Conservation (phyloP, 1,140 invertebrate species). For the Micrasema minimum region DNA sequence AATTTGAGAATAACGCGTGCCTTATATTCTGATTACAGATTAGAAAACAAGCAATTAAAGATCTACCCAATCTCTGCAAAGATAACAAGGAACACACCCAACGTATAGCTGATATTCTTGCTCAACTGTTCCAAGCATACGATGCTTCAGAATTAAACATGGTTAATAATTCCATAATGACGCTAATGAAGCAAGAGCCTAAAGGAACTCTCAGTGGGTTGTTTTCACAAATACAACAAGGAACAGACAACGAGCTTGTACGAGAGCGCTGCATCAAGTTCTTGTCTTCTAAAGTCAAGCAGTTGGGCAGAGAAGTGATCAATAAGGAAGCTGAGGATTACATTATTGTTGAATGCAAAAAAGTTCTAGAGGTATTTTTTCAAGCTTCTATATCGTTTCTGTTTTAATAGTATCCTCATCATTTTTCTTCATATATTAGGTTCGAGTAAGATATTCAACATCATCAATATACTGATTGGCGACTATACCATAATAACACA, state of each 20-base stretch:
- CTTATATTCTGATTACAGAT: slow-evolving; percentile 75
- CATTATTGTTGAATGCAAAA: slow-evolving; percentile 87
- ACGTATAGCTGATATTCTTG: slow-evolving; percentile 91
- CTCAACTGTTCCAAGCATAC: slow-evolving; percentile 89
- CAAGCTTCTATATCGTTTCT: neutral
- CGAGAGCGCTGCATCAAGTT: slow-evolving; percentile 92
- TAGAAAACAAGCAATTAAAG: slow-evolving; percentile 95
- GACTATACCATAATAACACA: too few species aligned
- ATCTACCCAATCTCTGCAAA: slow-evolving; percentile 88
- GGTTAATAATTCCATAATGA: slow-evolving; percentile 77
- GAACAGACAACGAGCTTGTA: slow-evolving; percentile 78
- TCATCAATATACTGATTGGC: too few species aligned
- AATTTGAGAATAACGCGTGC: neutral
- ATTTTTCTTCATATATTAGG: too few species aligned
- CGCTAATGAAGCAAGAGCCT: slow-evolving; percentile 70
- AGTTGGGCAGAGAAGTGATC: slow-evolving; percentile 80
- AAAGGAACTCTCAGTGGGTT: slow-evolving; percentile 83
- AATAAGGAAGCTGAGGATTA: slow-evolving; percentile 89
- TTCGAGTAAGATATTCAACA: too few species aligned
- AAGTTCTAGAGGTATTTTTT: slow-evolving; percentile 77
- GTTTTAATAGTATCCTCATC: neutral
- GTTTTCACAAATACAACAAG: slow-evolving; percentile 87
- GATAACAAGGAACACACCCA: slow-evolving; percentile 84
- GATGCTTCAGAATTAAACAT: slow-evolving; percentile 83
- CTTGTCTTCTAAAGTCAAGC: slow-evolving; percentile 83